These are phyloP conservation scores for Rhagologus leucostigma DNA, from an alignment of 2,113 vertebrate species.

Conservation along the genomic window DNA sequence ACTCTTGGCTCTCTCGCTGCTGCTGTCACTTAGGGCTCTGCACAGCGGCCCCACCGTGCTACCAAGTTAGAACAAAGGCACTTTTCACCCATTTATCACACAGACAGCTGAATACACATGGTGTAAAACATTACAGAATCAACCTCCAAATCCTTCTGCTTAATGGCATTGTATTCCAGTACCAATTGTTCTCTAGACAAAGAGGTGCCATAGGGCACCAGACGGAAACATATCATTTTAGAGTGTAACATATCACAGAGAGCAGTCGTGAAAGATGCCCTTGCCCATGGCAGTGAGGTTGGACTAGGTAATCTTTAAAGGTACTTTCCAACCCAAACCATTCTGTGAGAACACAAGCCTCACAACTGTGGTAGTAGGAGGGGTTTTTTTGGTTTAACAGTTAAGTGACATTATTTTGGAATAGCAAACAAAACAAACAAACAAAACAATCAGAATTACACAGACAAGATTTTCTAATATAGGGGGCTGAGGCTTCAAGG, in stretches of 20 bases:
- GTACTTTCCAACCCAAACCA: neutral
- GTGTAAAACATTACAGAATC: neutral
- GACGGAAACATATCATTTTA: neutral
- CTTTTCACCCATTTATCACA: conserved; percentile 17
- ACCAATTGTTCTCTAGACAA: conserved; percentile 1
- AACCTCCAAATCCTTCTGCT: neutral
- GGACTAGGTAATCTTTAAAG: neutral
- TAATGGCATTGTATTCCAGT: neutral
- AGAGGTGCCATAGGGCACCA: neutral
- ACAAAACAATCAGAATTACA: neutral
- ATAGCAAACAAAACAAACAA: neutral
- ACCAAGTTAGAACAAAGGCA: conserved; percentile 1
- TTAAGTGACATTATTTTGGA: neutral
- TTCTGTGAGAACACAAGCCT: neutral
- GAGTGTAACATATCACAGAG: neutral
- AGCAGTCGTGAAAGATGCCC: neutral
- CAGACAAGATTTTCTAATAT: neutral
- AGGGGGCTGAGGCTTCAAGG: neutral
- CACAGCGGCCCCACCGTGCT: neutral
- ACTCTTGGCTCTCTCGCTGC: neutral
- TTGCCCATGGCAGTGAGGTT: neutral
- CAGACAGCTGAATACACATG: conserved; percentile 29
- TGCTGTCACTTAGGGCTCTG: neutral
- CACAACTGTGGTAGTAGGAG: neutral
- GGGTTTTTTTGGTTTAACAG: neutral